Base-by-base conservation (phyloP, 2,797 vertebrate species). In the Podargus strigoides region DNA sequence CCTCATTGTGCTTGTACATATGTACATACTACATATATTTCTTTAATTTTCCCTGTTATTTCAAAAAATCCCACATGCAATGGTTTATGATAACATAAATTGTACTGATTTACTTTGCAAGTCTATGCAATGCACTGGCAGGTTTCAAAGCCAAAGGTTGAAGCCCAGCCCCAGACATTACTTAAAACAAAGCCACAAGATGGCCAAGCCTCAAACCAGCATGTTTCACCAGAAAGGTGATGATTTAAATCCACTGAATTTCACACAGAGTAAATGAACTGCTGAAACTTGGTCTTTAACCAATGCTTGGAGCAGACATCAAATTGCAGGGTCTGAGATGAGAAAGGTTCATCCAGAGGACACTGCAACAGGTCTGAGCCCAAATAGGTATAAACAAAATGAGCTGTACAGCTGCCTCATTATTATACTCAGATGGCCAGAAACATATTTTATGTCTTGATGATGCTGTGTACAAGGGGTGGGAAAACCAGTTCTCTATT, bases 351-450 rank as follows among this genome's bases (percentile, higher is more conserved):
- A 86, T 70, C 93, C 87, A 94, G 28, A 90, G 97, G 94, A 74
- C 92, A 92, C 88, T 70, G 83, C 64, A 88, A 95, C 87, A 95
- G 88, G 89, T 96, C 82, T 89, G 28, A 52, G 90, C 44, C 70
- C 83, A 94, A 19, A 88, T 60, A 93, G 94, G 94, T 94, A 96
- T 87, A 96, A 96, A 92, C 92, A 56, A 82, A 90, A 87, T 58
- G 73, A 96, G 88, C 90, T 72, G 64, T 81, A 83, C 95, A 97
- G 93, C 93, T 92, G 95, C 84, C 62, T 93, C 86, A 26, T 96
- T 97, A 95, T 95, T 95, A 77, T 34, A 89, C 95, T 95, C 96
- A 96, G 88, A 95, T 94, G 95, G 72, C 85, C 88, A 95, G 89
- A 93, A 96, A 90, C 26, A 44, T 73, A 89, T 67, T 90, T 92